Evolutionary conservation across 2,888 invertebrate species (phyloP), one percentile per base, ranked within the genome.

Genomic region (Lypha dubia): DNA sequence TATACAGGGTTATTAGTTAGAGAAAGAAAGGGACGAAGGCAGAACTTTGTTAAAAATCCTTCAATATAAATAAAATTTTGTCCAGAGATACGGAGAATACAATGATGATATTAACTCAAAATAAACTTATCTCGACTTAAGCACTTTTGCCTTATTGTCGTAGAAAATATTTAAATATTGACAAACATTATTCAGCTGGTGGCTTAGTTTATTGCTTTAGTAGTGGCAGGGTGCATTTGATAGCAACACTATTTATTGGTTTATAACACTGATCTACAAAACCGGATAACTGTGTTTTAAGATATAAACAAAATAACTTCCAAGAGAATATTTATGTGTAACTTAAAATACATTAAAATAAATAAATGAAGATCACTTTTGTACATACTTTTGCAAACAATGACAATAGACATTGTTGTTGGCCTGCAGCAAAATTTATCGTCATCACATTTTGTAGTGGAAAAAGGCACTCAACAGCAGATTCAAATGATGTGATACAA

Each of bases 401-500:
- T 60, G 44, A 53, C 71, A 49, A 17, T 41, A 58, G 70, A 51
- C 38, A n/a, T 58, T 17, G 32, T 28, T 28, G 28, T 28, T 28
- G 28, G 28, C 5, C 20, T 13, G 15, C n/a, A 20, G 51, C 17
- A 8, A 28, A 4, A 28, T 8, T 24, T 49, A 51, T 32, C 41
- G 60, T 32, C 51, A 15, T 65, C 70, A 68, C 56, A 35, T 41
- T 56, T 60, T 35, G 32, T 28, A 17, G 7, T 60, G 41, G 17
- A 58, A 68, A 46, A 60, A 53, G 38, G 32, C 62, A 80, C 76
- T 68, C 68, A 70, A 80, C 68, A 73, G 74, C 68, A 73, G 74
- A 84, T 84, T 65, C 74, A 81, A 81, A 84, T 79, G 84, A 84
- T 84, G 84, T 77, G 81, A 84, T 77, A 84, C 60, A 62, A 68